Base-by-base conservation (phyloP, 2,888 invertebrate species). In the Strigamia transsilvanica region DNA sequence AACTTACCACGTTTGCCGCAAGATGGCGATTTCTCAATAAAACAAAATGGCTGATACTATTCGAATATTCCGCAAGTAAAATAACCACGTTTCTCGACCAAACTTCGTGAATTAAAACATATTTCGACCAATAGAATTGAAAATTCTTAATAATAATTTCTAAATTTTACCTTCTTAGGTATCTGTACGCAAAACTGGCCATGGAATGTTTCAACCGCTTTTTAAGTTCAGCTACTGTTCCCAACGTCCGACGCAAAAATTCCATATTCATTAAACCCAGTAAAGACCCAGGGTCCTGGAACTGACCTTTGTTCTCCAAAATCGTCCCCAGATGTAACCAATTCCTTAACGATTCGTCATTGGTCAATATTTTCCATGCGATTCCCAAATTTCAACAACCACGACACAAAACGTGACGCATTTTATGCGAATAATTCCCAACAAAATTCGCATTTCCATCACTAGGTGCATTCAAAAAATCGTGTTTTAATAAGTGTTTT, bases 11-110 rank as follows among this genome's bases (percentile, higher is more conserved):
- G 27, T 73, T 32, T 32, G 27, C 27, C 73, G 4, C 4, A 32
- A 73, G 73, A 27, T 32, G 73, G 27, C 73, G 27, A 32, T 23
- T 73, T 73, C 73, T 73, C 73, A 73, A 27, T 15, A 15, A 73
- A 73, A 73, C 15, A 73, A 32, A 32, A 73, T 27, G 61, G 18
- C 61, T 3, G 27, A 2, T 27, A 27, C 27, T 3, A 3, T 27
- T 27, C 18, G 61, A 38, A 10, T 38, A 38, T 38, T 38, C 38
- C 38, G 6, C 9, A 6, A 10, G 38, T 38, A 38, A 38, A 38
- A 38, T 5, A 38, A 38, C 27, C 27, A 27, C 27, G 27, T 27
- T 27, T 27, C 3, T 27, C 27, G 27, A 3, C 6, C 10, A 38
- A 38, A 38, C 9, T 38, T 38, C 6, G 10, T 38, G 0, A 6